These are phyloP conservation scores for Telmatochromis sp. DNA, from an alignment of 2,113 vertebrate species.

Conservation along the genomic window DNA sequence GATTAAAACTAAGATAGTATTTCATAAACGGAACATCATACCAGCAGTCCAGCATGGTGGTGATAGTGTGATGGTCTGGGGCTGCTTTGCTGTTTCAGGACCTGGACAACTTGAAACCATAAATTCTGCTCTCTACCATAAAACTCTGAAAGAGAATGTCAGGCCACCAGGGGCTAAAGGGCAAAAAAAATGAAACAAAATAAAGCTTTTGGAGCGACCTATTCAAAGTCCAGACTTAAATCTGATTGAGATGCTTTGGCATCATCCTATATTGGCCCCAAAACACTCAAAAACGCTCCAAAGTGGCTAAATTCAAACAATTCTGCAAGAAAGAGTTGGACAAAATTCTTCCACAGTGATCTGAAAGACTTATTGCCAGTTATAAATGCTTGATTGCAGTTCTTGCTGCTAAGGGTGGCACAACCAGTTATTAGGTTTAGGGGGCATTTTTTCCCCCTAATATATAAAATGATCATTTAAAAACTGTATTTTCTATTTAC, in stretches of 20 bases:
- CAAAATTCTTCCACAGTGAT: not conserved
- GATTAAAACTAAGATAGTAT: not conserved
- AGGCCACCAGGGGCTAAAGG: not conserved
- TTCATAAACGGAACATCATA: not conserved
- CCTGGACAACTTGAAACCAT: not conserved
- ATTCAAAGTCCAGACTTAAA: not conserved
- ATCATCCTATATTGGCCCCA: not conserved
- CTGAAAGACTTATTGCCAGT: not conserved
- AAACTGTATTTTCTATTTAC: not conserved
- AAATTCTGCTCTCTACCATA: not conserved
- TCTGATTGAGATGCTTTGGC: not conserved
- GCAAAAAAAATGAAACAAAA: not conserved
- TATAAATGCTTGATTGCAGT: not conserved
- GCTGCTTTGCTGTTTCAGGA: not conserved
- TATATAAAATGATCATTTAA: not conserved
- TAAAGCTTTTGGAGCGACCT: not conserved
- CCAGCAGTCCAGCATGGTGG: not conserved
- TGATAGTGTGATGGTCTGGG: not conserved
- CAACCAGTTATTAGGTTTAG: not conserved
- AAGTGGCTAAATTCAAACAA: not conserved
- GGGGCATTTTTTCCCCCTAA: not conserved
- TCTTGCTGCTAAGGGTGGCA: not conserved
- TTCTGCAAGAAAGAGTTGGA: not conserved
- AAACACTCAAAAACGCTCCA: not conserved
- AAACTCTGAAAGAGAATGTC: not conserved